phyloP scores from a whole-genome alignment of 2,888 invertebrate species.

The Acleris emargana region DNA sequence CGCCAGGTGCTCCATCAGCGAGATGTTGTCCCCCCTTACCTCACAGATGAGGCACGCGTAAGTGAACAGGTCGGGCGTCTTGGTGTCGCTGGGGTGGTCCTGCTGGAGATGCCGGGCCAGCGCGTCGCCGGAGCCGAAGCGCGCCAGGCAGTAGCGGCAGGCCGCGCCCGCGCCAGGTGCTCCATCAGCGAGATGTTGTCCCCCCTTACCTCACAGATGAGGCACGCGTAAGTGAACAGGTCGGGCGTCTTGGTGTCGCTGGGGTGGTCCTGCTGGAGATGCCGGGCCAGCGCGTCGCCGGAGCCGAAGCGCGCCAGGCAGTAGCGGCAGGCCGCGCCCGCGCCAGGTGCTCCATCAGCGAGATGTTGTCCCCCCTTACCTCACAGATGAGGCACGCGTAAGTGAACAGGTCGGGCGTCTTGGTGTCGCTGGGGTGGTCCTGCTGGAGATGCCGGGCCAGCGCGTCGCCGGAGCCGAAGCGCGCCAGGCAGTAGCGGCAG shows the following conservation, averaged over 20 bases:
- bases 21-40: slow-evolving; percentile 86
- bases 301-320: slow-evolving; percentile 87
- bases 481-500: slow-evolving; percentile 86
- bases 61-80: slow-evolving; percentile 81
- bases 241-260: slow-evolving; percentile 84
- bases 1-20: slow-evolving; percentile 88
- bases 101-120: slow-evolving; percentile 87
- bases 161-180: slow-evolving; percentile 86
- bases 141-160: slow-evolving; percentile 86
- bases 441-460: slow-evolving; percentile 87
- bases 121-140: slow-evolving; percentile 84
- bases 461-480: slow-evolving; percentile 84
- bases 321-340: slow-evolving; percentile 81
- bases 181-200: slow-evolving; percentile 88
- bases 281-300: slow-evolving; percentile 84
- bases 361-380: slow-evolving; percentile 86
- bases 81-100: slow-evolving; percentile 86
- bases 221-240: slow-evolving; percentile 85
- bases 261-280: slow-evolving; percentile 87
- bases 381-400: slow-evolving; percentile 88
- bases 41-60: slow-evolving; percentile 88
- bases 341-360: slow-evolving; percentile 88
- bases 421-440: slow-evolving; percentile 86
- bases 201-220: slow-evolving; percentile 86
- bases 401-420: slow-evolving; percentile 81